Base-by-base conservation (phyloP, 2,113 vertebrate species). In the Seriola dumerili region DNA sequence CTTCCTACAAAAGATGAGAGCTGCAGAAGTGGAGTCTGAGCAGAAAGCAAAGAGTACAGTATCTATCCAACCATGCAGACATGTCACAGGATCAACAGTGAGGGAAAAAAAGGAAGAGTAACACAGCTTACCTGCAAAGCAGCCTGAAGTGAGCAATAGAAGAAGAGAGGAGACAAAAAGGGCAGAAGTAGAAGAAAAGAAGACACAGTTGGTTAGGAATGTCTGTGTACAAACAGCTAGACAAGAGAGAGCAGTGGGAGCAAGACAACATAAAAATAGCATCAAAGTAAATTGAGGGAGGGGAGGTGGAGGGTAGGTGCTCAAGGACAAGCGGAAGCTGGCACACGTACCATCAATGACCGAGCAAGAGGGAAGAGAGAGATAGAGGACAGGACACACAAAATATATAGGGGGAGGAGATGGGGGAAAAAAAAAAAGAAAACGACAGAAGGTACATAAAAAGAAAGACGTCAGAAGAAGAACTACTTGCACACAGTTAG, bases 61-160 rank as follows among this genome's bases (percentile, higher is more conserved):
- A 59, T 42, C 78, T 34, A 54, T 0, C 0, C 40, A 59, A 50
- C 58, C 59, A 71, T 83, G 82, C 70, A 91, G 48, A 29, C n/a
- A 40, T 52, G 25, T 72, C 46, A 75, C 36, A 72, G 55, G 14
- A 36, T n/a, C 29, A 34, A 76, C 14, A 77, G 61, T 50, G 32
- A 50, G 42, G 11, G 25, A 14, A 29, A 38, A 70, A 25, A 48
- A 50, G 52, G 16, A 70, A 77, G 72, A 85, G 62, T 73, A 92
- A 76, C 77, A 73, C 78, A 73, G 77, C 96, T 97, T 95, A 98
- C 97, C 97, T 98, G 97, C 91, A 98, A 92, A 88, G 96, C 95
- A 94, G 97, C 97, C 97, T 96, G 90, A 81, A 90, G 89, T 90
- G 76, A 88, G 86, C 9, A 82, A 66, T 77, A 83, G 76, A 75